Conservation (phyloP, 2,888 invertebrate species). For the Celastrina argiolus region DNA sequence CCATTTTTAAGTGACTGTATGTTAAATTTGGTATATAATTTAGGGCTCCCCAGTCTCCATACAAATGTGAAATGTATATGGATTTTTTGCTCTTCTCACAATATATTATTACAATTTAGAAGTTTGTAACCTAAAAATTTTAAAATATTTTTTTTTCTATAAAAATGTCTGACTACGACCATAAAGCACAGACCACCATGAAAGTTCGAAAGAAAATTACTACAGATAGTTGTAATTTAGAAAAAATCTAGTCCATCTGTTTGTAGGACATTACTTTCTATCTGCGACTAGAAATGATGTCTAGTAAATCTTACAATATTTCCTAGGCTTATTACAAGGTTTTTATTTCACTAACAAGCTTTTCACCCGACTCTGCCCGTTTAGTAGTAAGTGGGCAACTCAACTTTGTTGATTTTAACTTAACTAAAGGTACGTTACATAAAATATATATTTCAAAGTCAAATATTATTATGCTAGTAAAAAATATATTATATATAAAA, state of each 20-base stretch:
- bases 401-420: neutral
- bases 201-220: conserved; percentile 31
- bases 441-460: no score
- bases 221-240: conserved; percentile 30
- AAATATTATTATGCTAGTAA: no score
- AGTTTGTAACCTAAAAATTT: no score
- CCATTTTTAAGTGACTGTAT: no score
- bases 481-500: no score
- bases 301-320: conserved; percentile 31
- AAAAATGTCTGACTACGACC: neutral
- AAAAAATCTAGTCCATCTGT: conserved; percentile 36
- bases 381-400: neutral
- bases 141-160: neutral
- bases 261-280: conserved; percentile 36
- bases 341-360: neutral
- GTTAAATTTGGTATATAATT: no score
- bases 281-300: conserved; percentile 32
- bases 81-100: no score
- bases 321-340: conserved; percentile 18
- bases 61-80: no score
- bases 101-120: no score
- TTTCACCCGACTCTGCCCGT: neutral
- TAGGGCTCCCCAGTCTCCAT: no score
- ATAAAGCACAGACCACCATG: conserved; percentile 25
- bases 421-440: no score